phyloP scores from a whole-genome alignment of 2,888 invertebrate species.

The Ceraclea dissimilis region DNA sequence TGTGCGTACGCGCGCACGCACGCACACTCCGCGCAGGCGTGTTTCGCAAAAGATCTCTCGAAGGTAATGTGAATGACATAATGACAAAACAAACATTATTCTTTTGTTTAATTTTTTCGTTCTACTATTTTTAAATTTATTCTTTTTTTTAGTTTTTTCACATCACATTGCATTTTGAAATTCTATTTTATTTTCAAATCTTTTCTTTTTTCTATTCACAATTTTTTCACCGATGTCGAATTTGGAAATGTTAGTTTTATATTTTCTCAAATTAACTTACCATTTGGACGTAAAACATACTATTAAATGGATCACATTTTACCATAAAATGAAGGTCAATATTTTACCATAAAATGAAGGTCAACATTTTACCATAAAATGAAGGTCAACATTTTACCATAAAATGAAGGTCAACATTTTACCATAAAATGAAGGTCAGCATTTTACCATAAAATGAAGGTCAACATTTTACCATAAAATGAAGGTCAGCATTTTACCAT shows the following conservation, averaged over 20 bases:
- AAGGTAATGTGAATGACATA: conserved; percentile 59
- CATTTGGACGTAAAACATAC: too few relatives aligned
- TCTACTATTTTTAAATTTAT: not conserved
- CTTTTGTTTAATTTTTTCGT: not conserved
- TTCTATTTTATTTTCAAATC: not conserved
- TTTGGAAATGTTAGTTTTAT: not conserved
- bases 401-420: too few relatives aligned
- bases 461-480: too few relatives aligned
- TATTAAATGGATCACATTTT: too few relatives aligned
- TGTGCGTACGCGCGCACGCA: conserved; percentile 26
- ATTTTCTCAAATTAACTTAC: too few relatives aligned
- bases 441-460: too few relatives aligned
- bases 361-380: too few relatives aligned
- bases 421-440: too few relatives aligned
- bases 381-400: too few relatives aligned
- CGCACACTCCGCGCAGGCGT: conserved; percentile 57
- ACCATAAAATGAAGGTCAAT: too few relatives aligned
- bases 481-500: too few relatives aligned
- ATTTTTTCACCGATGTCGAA: not conserved
- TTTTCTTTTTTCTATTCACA: not conserved
- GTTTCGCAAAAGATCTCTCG: conserved; percentile 95
- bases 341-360: too few relatives aligned
- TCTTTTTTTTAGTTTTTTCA: not conserved
- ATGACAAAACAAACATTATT: not conserved
- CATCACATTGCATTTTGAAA: not conserved